These are phyloP conservation scores for Pachymerium ferrugineum DNA, from an alignment of 2,888 invertebrate species.

Conservation along the genomic window DNA sequence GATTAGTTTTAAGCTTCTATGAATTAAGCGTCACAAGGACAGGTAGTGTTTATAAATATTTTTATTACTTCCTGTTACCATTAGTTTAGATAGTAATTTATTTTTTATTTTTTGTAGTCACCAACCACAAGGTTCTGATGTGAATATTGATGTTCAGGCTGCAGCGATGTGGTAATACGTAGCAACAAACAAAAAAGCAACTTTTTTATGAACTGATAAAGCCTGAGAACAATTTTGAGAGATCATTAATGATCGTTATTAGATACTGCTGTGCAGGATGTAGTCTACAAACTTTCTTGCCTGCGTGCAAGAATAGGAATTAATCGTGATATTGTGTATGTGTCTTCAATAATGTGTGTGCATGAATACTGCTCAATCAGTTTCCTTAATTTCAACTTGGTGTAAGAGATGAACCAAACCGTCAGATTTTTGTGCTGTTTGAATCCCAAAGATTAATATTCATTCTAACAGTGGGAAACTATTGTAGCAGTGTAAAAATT, in stretches of 20 bases:
- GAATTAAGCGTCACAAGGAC: no score
- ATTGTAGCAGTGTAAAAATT: background rate
- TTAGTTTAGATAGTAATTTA: background rate
- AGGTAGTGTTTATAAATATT: no score
- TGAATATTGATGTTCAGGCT: conserved; percentile 19
- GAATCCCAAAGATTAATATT: conserved; percentile 24
- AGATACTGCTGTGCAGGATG: conserved; percentile 19
- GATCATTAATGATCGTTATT: background rate
- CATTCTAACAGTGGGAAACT: conserved; percentile 6
- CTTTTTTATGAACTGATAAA: background rate
- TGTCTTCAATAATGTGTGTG: conserved; percentile 12
- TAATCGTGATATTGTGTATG: conserved; percentile 18
- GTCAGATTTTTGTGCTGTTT: background rate
- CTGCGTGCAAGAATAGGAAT: conserved; percentile 12
- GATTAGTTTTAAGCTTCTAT: no score
- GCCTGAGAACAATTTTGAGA: conserved; percentile 27
- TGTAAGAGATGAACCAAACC: background rate
- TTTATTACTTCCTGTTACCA: no score
- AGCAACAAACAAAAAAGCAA: conserved; percentile 2
- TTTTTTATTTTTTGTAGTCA: background rate
- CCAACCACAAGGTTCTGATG: conserved; percentile 3
- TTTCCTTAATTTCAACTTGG: background rate
- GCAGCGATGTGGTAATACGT: conserved; percentile 29
- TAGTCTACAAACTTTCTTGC: conserved; percentile 1
- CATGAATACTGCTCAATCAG: conserved; percentile 25